A percentile compares a stretch with the other conserved stretches of the same genome.
These are phyloP conservation scores for Chironex yamaguchii DNA, from an alignment of 30 jellyfish, hydroid and myxozoan genomes.

Conservation along the genomic window DNA sequence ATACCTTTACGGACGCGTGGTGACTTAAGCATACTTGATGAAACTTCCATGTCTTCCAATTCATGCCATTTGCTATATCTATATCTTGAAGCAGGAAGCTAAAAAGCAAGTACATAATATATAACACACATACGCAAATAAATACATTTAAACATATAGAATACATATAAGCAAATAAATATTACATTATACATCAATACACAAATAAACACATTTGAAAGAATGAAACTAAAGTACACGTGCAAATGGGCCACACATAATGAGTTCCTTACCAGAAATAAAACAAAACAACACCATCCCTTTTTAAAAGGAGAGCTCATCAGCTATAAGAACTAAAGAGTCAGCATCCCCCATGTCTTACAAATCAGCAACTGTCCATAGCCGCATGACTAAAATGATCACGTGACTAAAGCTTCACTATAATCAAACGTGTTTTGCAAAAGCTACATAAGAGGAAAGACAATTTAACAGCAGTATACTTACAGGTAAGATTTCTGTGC, in stretches of 20 bases:
- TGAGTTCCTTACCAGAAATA: not conserved
- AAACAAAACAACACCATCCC: not conserved
- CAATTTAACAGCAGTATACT: not conserved
- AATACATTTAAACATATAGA: not conserved
- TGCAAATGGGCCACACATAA: not conserved
- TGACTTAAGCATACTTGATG: slow-evolving; percentile 79
- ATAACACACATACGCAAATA: not conserved
- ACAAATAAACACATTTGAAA: not conserved
- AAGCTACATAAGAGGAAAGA: no score
- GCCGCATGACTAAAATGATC: no score
- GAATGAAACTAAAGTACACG: not conserved
- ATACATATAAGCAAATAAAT: not conserved
- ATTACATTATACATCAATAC: not conserved
- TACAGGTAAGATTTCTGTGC: slow-evolving; percentile 76
- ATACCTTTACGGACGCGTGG: slow-evolving; percentile 92
- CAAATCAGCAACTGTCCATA: no score
- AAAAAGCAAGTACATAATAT: not conserved
- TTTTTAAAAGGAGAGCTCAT: not conserved
- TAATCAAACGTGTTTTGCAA: no score
- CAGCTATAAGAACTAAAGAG: no score
- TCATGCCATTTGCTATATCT: slow-evolving; percentile 93
- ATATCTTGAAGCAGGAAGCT: slow-evolving; percentile 91
- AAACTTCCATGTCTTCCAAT: slow-evolving; percentile 66
- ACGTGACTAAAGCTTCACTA: no score
- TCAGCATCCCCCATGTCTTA: no score